These are phyloP conservation scores for Crossaster papposus DNA, from an alignment of 53 echinoderm and acorn worm genomes.

Conservation along the genomic window DNA sequence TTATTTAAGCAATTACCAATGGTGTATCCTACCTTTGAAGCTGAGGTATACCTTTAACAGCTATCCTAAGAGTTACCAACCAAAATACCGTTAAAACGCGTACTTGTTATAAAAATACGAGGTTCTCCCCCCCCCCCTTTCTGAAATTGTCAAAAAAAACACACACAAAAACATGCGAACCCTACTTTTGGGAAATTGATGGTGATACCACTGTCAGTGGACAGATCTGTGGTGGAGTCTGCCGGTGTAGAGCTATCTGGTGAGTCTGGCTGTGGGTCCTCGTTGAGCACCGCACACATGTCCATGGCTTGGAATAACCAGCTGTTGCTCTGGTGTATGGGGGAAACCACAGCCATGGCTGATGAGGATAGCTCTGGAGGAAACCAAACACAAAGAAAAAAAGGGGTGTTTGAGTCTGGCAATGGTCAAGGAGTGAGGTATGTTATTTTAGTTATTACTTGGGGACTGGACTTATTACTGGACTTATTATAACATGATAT, in stretches of 20 bases:
- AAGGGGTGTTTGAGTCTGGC: background rate
- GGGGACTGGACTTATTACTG: too few species aligned
- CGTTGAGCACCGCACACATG: constrained; percentile 87
- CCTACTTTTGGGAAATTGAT: constrained; percentile 37
- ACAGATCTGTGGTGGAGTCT: constrained; percentile 65
- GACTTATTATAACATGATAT: too few species aligned
- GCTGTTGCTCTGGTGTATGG: constrained; percentile 86
- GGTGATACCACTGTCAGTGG: constrained; percentile 87
- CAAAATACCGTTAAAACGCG: too few species aligned
- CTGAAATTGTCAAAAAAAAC: too few species aligned
- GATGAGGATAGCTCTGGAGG: constrained; percentile 43
- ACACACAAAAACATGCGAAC: too few species aligned
- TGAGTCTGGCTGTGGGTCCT: constrained; percentile 68
- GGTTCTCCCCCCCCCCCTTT: too few species aligned
- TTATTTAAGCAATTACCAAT: too few species aligned
- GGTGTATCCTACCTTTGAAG: too few species aligned
- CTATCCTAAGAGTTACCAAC: too few species aligned
- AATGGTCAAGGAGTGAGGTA: background rate
- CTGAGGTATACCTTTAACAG: too few species aligned
- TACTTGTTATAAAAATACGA: too few species aligned
- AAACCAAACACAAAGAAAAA: background rate
- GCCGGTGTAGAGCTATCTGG: constrained; percentile 56
- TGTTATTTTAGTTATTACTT: background rate
- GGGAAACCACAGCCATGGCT: constrained; percentile 19
- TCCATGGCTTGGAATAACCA: constrained; percentile 99